Conservation (phyloP, 2,888 invertebrate genomes). For the Leptopterna dolabrata region DNA sequence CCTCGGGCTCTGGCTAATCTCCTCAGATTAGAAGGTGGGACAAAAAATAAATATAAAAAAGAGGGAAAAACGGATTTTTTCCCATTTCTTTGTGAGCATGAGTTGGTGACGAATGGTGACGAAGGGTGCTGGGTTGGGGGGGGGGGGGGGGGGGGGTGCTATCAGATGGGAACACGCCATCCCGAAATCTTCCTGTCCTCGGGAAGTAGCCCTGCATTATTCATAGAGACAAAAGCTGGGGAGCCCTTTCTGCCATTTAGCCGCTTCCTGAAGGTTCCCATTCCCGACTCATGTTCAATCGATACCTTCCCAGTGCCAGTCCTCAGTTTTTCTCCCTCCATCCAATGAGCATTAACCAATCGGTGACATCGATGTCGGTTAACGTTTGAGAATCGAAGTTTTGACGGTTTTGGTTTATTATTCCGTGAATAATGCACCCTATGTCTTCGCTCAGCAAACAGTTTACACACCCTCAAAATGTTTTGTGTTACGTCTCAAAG, state of each 20-base stretch:
- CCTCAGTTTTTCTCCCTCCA: background rate
- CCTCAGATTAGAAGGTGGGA: slow-evolving; percentile 34
- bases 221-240: slow-evolving; percentile 51
- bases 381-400: too few species aligned
- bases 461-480: too few species aligned
- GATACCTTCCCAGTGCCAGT: slow-evolving; percentile 27
- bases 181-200: slow-evolving; percentile 16
- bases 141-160: background rate
- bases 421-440: too few species aligned
- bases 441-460: too few species aligned
- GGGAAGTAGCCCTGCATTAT: slow-evolving; percentile 44
- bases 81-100: background rate
- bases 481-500: too few species aligned
- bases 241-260: slow-evolving; percentile 48
- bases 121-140: too few species aligned
- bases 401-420: too few species aligned
- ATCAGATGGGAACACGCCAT: slow-evolving; percentile 37
- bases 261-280: slow-evolving; percentile 31
- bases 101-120: too few species aligned
- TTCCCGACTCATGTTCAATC: slow-evolving; percentile 36
- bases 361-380: background rate
- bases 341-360: background rate
- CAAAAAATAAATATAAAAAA: background rate
- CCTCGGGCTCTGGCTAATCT: slow-evolving; percentile 30
- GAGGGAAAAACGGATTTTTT: background rate